Conservation (phyloP, 1,140 invertebrate species). For the Bilobella aurantiaca region DNA sequence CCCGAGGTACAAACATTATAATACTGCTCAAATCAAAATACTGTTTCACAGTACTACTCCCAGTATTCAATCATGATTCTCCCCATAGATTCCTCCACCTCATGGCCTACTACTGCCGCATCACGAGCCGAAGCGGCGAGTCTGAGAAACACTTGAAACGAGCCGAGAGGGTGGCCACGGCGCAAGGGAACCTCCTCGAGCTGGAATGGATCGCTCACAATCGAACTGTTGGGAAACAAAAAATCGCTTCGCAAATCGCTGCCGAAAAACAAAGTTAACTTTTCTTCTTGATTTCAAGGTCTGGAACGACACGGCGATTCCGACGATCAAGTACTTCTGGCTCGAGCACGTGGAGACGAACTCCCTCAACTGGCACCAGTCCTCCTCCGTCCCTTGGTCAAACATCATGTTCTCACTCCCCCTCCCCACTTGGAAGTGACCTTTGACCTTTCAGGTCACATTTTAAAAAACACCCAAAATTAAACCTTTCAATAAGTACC, state of each 20-base stretch:
- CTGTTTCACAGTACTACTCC: not conserved
- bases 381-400: constrained; percentile 22
- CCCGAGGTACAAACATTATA: constrained; percentile 15
- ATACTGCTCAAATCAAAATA: not conserved
- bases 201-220: constrained; percentile 27
- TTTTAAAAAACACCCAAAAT: too few species aligned
- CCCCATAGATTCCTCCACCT: constrained; percentile 24
- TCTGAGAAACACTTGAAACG: constrained; percentile 18
- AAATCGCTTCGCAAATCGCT: too few species aligned
- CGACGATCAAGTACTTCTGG: constrained; percentile 26
- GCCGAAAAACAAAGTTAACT: not conserved
- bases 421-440: constrained; percentile 28
- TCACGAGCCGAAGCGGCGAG: constrained; percentile 12
- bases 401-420: constrained; percentile 33
- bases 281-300: constrained; percentile 4
- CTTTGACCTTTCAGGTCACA: too few species aligned
- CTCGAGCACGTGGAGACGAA: constrained; percentile 24
- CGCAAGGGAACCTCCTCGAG: constrained; percentile 23
- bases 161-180: constrained; percentile 16
- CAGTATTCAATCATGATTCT: not conserved
- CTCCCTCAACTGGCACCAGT: constrained; percentile 21
- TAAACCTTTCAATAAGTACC: too few species aligned
- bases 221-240: constrained; percentile 10
- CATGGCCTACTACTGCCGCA: constrained; percentile 23
- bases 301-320: constrained; percentile 16